Percentiles rank a stretch among this genome's conserved stretches.
Conservation (phyloP, 2,113 vertebrate genomes). For the Ailuropoda melanoleuca region DNA sequence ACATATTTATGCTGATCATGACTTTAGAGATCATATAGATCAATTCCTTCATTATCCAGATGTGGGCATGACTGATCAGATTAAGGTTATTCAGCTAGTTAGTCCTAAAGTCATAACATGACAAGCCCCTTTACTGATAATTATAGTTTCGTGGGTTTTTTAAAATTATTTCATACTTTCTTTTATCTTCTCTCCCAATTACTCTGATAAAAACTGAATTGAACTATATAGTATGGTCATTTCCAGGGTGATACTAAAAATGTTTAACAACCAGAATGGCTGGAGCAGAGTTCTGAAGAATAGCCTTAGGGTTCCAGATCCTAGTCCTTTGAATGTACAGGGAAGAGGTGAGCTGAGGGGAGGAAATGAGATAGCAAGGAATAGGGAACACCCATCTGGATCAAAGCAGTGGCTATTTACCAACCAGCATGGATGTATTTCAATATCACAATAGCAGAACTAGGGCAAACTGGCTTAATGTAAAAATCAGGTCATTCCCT, state of each 20-base stretch:
- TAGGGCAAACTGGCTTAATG: neutral
- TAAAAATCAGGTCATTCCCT: neutral
- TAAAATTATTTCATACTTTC: neutral
- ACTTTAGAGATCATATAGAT: neutral
- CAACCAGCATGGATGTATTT: neutral
- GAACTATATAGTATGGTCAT: neutral
- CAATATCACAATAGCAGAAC: slow-evolving; percentile 7
- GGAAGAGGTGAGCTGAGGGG: neutral
- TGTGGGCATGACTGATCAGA: neutral
- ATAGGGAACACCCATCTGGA: neutral
- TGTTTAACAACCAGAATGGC: neutral
- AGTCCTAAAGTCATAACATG: neutral
- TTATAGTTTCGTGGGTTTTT: neutral
- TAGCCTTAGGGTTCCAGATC: neutral
- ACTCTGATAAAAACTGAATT: slow-evolving; percentile 30
- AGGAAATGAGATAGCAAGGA: neutral
- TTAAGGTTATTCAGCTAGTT: neutral
- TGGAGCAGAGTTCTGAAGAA: neutral
- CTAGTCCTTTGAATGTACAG: neutral
- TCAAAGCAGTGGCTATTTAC: neutral
- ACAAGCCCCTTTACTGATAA: neutral
- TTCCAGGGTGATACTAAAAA: neutral
- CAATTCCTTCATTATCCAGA: neutral
- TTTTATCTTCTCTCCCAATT: neutral
- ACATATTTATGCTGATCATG: neutral